A percentile compares a stretch with the other conserved stretches of the same genome.
These are phyloP conservation scores for Ennomos erosarius DNA, from an alignment of 2,888 invertebrate species.

Conservation along the genomic window DNA sequence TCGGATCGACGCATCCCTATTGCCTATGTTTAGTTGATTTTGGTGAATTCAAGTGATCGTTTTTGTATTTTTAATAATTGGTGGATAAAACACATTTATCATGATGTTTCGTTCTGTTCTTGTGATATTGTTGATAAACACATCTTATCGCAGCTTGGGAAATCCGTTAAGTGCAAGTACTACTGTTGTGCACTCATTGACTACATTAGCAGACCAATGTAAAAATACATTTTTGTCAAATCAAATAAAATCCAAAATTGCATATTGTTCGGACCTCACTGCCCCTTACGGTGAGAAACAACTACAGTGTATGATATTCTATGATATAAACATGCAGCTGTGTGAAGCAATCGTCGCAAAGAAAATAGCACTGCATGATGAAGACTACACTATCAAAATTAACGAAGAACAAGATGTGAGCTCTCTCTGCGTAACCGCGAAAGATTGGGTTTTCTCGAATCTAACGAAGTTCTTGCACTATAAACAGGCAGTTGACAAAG, in stretches of 20 bases:
- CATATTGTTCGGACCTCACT: constrained; percentile 54
- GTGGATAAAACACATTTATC: background rate
- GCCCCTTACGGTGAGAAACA: constrained; percentile 52
- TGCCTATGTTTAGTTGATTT: too few relatives aligned
- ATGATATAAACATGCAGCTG: constrained; percentile 70
- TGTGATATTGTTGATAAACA: constrained; percentile 61
- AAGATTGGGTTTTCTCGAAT: constrained; percentile 60
- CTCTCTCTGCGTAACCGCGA: constrained; percentile 57
- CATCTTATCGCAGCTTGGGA: constrained; percentile 63
- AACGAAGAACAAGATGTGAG: constrained; percentile 54
- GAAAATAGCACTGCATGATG: constrained; percentile 50
- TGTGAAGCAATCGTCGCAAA: constrained; percentile 53
- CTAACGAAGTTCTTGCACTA: constrained; percentile 49
- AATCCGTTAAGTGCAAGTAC: constrained; percentile 50
- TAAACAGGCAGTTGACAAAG: constrained; percentile 48
- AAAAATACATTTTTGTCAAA: constrained; percentile 57
- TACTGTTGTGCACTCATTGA: constrained; percentile 42
- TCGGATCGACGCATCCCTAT: too few relatives aligned
- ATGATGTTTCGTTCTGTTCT: constrained; percentile 64
- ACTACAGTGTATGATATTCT: constrained; percentile 70
- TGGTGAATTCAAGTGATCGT: background rate
- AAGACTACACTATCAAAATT: constrained; percentile 52
- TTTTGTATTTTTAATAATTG: background rate
- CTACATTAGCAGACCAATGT: constrained; percentile 57
- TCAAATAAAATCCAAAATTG: constrained; percentile 54